phyloP scores from a whole-genome alignment of 2,888 invertebrate genomes.

The Macrophya alboannulata region DNA sequence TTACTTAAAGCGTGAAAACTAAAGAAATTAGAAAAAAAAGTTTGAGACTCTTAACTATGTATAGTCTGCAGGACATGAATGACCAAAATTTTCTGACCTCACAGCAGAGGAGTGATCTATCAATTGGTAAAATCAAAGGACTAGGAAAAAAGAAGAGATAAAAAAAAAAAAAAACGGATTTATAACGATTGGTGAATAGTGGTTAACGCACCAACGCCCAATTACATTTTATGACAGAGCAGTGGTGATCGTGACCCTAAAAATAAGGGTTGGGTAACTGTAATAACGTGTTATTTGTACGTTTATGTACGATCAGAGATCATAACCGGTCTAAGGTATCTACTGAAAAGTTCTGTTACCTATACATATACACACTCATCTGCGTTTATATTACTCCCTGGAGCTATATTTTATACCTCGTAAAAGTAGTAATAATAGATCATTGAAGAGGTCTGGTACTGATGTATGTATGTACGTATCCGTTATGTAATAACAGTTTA shows the following conservation, averaged over 20 bases:
- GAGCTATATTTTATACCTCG: constrained; percentile 35
- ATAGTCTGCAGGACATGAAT: background rate
- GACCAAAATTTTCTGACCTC: background rate
- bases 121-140: too few relatives aligned
- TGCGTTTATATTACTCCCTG: background rate
- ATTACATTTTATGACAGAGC: constrained; percentile 9
- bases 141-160: too few relatives aligned
- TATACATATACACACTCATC: background rate
- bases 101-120: too few relatives aligned
- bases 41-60: too few relatives aligned
- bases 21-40: too few relatives aligned
- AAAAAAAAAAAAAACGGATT: background rate
- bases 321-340: background rate
- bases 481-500: background rate
- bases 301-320: background rate
- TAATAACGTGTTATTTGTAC: constrained; percentile 7
- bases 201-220: background rate
- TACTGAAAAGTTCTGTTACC: background rate
- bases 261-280: background rate
- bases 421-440: constrained; percentile 43
- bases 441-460: background rate
- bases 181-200: background rate
- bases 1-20: background rate
- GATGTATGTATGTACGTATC: background rate
- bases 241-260: background rate